phyloP scores from a whole-genome alignment of 2,797 vertebrate species.

The Myotis pilosus region DNA sequence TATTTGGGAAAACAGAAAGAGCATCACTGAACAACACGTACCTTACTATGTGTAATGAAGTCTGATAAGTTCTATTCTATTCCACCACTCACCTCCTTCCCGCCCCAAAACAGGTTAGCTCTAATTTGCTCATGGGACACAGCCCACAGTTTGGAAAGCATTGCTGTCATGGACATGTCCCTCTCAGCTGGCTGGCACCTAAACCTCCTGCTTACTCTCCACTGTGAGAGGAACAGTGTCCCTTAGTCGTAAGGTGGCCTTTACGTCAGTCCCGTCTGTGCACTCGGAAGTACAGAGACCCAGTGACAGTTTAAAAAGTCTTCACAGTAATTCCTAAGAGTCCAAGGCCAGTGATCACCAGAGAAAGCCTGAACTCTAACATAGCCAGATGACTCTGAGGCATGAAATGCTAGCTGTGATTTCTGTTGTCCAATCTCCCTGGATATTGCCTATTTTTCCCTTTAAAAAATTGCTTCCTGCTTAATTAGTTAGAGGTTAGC shows the following conservation, averaged over 20 bases:
- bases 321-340: neutral
- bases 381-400: neutral
- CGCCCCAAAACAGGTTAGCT: neutral
- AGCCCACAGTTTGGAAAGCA: neutral
- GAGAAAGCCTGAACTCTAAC: neutral
- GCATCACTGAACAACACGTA: neutral
- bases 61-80: neutral
- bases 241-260: neutral
- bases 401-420: neutral
- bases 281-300: neutral
- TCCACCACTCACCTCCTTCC: neutral
- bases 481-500: neutral
- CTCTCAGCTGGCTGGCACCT: neutral
- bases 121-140: neutral
- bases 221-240: neutral
- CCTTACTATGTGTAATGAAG: neutral
- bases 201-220: neutral
- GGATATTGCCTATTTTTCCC: neutral
- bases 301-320: neutral
- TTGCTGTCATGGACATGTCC: neutral
- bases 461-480: neutral
- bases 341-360: neutral
- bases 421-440: neutral
- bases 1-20: conserved; percentile 2
- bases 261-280: neutral